Percentiles rank a stretch among this genome's conserved stretches.
phyloP scores from a whole-genome alignment of 2,797 vertebrate species.

The Gymnoscopelus braueri region DNA sequence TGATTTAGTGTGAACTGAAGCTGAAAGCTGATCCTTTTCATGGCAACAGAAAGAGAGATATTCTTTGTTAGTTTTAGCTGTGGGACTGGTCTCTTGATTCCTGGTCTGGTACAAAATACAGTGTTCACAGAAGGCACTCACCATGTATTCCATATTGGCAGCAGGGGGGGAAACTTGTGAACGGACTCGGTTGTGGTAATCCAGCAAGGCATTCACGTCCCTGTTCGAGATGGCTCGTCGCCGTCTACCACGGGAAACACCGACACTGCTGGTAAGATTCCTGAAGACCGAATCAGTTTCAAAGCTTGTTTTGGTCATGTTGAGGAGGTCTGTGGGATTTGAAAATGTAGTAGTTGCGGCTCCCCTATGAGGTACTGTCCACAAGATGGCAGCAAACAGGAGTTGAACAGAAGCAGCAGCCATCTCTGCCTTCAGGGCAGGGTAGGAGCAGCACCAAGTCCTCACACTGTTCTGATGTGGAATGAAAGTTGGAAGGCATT shows the following conservation, averaged over 20 bases:
- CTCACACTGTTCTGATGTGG: slow-evolving; percentile 26
- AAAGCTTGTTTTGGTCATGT: not conserved
- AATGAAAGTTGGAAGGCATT: not conserved
- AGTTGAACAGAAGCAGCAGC: slow-evolving; percentile 64
- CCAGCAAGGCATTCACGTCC: slow-evolving; percentile 83
- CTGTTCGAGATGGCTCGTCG: slow-evolving; percentile 79
- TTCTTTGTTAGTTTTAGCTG: not conserved
- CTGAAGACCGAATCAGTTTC: slow-evolving; percentile 34
- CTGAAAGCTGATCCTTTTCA: not conserved
- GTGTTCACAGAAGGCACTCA: slow-evolving; percentile 70
- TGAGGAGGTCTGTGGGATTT: slow-evolving; percentile 68
- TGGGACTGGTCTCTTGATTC: not conserved
- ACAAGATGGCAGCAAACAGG: slow-evolving; percentile 80
- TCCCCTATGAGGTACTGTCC: slow-evolving; percentile 69
- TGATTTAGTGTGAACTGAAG: not conserved
- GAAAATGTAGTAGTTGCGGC: slow-evolving; percentile 59
- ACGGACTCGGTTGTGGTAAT: slow-evolving; percentile 89
- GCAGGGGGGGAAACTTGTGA: slow-evolving; percentile 87
- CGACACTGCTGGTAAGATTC: slow-evolving; percentile 17
- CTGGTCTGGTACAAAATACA: not conserved
- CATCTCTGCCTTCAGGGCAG: slow-evolving; percentile 62
- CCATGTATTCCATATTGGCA: slow-evolving; percentile 93
- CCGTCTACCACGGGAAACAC: slow-evolving; percentile 62
- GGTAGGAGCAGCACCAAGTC: slow-evolving; percentile 14
- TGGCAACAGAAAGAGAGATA: not conserved